Conservation (phyloP, 2,888 invertebrate species). For the Tineola bisselliella region DNA sequence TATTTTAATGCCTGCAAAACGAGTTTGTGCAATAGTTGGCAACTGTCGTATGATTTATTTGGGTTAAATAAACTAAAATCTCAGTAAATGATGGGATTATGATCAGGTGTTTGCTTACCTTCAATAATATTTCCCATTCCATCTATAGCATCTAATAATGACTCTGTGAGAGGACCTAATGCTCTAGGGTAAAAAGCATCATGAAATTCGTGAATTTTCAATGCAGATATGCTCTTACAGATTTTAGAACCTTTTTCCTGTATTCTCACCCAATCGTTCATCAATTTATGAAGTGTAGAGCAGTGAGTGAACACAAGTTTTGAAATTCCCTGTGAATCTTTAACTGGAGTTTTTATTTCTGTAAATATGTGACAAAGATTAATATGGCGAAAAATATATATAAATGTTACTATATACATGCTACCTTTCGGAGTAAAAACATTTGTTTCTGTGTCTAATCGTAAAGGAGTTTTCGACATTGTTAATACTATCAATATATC, state of each 20-base stretch:
- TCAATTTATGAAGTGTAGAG: conserved; percentile 35
- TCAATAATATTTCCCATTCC: conserved; percentile 35
- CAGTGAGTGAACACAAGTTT: conserved; percentile 50
- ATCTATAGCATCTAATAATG: conserved; percentile 32
- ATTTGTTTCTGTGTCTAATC: conserved; percentile 19
- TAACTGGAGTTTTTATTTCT: conserved; percentile 43
- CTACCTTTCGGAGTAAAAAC: conserved; percentile 38
- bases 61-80: no score
- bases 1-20: conserved; percentile 29
- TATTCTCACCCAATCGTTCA: conserved; percentile 42
- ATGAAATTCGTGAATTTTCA: conserved; percentile 44
- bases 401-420: no score
- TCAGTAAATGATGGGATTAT: not conserved
- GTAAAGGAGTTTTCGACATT: conserved; percentile 36
- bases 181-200: conserved; percentile 44
- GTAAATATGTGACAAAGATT: conserved; percentile 25
- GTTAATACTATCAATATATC: no score
- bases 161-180: conserved; percentile 34
- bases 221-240: conserved; percentile 34
- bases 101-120: conserved; percentile 25
- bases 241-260: conserved; percentile 40
- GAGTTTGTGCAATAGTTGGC: no score
- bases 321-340: conserved; percentile 40
- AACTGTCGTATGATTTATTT: no score
- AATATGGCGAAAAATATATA: no score